Evolutionary conservation across 23 tunicate species (phyloP).

Genomic region (Phallusia fumigata): DNA sequence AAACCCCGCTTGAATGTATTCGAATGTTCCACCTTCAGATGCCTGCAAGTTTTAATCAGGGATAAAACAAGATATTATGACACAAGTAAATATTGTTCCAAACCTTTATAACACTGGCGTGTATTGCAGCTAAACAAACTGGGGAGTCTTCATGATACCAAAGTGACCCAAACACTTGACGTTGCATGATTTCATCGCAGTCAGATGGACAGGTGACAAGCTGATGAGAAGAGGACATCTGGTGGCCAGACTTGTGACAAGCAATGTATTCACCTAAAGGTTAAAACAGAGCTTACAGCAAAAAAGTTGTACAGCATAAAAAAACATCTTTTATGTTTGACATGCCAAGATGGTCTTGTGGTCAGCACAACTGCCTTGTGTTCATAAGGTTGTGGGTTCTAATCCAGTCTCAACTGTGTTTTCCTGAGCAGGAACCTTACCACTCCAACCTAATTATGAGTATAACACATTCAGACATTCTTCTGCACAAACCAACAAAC

Average conservation of each 20-base stretch:
- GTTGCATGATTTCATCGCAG: slow-evolving; percentile 2
- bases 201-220: slow-evolving; percentile 41
- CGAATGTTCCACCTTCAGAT: slow-evolving; percentile 38
- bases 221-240: slow-evolving; percentile 10
- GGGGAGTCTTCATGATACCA: slow-evolving; percentile 37
- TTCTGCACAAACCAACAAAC: too few relatives aligned
- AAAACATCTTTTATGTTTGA: too few relatives aligned
- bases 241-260: slow-evolving; percentile 41
- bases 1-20: slow-evolving; percentile 35
- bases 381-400: too few relatives aligned
- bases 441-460: too few relatives aligned
- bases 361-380: too few relatives aligned
- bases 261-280: slow-evolving; percentile 27
- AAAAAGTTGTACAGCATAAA: background rate
- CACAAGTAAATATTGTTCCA: background rate
- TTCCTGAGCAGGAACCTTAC: too few relatives aligned
- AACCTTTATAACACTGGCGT: slow-evolving; percentile 39
- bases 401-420: too few relatives aligned
- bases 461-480: too few relatives aligned
- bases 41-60: background rate
- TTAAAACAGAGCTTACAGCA: background rate
- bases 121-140: slow-evolving; percentile 62
- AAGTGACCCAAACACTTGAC: slow-evolving; percentile 34
- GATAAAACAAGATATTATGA: background rate
- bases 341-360: too few relatives aligned